Evolutionary conservation across 2,113 vertebrate genomes (phyloP).

Genomic region (Cryptomyrus ogoouensis): DNA sequence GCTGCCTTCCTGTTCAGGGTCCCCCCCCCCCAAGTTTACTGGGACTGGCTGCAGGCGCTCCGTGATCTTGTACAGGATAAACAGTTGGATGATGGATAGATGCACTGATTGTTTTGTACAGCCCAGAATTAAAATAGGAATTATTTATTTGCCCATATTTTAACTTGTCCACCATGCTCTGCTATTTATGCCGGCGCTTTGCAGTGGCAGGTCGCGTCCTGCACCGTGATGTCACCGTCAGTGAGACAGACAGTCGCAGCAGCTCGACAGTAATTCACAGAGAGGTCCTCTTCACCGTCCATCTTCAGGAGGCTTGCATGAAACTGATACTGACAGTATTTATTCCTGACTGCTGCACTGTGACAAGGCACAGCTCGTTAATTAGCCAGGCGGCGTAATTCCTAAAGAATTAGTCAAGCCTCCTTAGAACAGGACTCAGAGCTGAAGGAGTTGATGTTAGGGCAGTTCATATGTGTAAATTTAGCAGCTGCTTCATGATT

Average conservation of each 20-base stretch:
- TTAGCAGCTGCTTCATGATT: neutral
- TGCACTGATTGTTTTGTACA: neutral
- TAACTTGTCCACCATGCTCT: slow-evolving; percentile 28
- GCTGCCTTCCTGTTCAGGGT: neutral
- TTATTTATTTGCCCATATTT: neutral
- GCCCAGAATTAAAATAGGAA: neutral
- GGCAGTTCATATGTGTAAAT: neutral
- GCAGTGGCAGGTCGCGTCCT: slow-evolving; percentile 54
- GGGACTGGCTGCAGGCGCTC: neutral
- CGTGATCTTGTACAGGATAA: neutral
- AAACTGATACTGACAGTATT: neutral
- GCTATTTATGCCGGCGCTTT: neutral
- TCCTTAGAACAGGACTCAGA: slow-evolving; percentile 28
- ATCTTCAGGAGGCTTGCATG: neutral
- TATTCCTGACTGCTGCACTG: neutral
- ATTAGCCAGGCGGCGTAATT: neutral
- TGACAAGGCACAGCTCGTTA: neutral
- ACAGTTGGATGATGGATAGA: neutral
- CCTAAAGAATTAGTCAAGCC: neutral
- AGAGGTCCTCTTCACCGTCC: neutral
- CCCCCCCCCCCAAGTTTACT: neutral
- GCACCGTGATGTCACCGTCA: slow-evolving; percentile 53
- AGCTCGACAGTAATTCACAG: slow-evolving; percentile 46
- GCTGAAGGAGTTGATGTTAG: neutral
- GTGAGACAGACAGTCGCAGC: slow-evolving; percentile 54